These are phyloP conservation scores for Dendropsophus ebraccatus DNA, from an alignment of 2,113 vertebrate species.

Conservation along the genomic window DNA sequence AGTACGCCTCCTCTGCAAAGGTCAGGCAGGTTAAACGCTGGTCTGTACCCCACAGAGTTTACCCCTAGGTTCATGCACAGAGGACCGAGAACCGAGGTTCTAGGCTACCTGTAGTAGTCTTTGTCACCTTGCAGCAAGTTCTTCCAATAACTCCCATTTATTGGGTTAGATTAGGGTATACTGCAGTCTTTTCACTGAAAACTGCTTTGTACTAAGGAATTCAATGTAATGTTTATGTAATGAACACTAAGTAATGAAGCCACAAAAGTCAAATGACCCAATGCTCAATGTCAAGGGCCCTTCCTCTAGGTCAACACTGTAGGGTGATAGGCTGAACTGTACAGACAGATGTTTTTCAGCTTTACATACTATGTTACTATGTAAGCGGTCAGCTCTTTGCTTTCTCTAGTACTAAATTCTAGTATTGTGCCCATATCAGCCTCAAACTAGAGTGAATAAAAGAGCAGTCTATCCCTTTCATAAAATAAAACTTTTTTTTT, in stretches of 20 bases:
- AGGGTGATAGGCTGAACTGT: no score
- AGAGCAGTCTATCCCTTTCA: slow-evolving; percentile 7
- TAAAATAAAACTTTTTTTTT: slow-evolving; percentile 35
- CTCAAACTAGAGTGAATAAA: not conserved
- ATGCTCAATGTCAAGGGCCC: no score
- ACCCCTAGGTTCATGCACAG: no score
- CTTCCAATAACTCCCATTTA: not conserved
- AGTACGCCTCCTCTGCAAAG: no score
- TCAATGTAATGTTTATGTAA: not conserved
- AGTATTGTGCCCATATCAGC: not conserved
- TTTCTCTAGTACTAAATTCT: not conserved
- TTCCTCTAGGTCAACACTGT: no score
- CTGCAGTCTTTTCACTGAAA: not conserved
- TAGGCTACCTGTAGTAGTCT: not conserved
- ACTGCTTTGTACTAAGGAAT: not conserved
- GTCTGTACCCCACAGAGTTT: no score
- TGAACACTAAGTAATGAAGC: not conserved
- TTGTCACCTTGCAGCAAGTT: not conserved
- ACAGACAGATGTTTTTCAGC: no score
- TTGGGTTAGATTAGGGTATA: no score
- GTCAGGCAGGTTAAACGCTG: no score
- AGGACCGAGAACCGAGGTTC: no score
- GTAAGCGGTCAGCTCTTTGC: no score
- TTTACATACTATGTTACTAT: no score
- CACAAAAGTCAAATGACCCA: not conserved